Conservation (phyloP, 2,797 vertebrate genomes). For the Parauchenoglanis ngamensis region DNA sequence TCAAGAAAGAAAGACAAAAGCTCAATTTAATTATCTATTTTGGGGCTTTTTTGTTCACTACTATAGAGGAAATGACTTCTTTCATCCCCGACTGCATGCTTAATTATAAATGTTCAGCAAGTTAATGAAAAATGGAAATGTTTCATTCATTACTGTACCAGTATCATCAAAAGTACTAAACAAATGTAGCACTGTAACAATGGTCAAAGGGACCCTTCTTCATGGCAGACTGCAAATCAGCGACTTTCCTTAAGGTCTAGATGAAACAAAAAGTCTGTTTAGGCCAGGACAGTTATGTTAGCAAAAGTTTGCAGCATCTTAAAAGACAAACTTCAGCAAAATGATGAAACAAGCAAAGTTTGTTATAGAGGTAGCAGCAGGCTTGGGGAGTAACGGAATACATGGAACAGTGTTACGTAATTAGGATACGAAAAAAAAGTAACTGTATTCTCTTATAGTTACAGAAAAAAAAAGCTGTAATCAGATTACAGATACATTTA, state of each 20-base stretch:
- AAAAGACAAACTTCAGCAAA: neutral
- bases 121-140: neutral
- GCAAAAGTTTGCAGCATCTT: neutral
- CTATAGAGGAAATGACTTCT: neutral
- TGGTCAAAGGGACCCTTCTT: neutral
- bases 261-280: neutral
- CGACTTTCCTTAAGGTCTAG: neutral
- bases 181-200: neutral
- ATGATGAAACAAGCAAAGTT: too few relatives aligned
- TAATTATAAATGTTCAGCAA: neutral
- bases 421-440: too few relatives aligned
- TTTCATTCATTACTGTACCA: neutral
- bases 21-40: conserved; percentile 5
- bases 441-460: too few relatives aligned
- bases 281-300: neutral
- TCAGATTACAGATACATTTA: too few relatives aligned
- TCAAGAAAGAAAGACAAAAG: neutral
- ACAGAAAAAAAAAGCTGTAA: too few relatives aligned
- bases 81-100: neutral
- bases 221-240: neutral
- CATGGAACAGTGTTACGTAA: too few relatives aligned
- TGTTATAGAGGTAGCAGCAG: too few relatives aligned
- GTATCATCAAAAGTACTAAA: neutral
- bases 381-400: too few relatives aligned
- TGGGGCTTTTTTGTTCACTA: neutral